Evolutionary conservation across 2,113 vertebrate genomes (phyloP).

Genomic region (Hydrolagus affinis): DNA sequence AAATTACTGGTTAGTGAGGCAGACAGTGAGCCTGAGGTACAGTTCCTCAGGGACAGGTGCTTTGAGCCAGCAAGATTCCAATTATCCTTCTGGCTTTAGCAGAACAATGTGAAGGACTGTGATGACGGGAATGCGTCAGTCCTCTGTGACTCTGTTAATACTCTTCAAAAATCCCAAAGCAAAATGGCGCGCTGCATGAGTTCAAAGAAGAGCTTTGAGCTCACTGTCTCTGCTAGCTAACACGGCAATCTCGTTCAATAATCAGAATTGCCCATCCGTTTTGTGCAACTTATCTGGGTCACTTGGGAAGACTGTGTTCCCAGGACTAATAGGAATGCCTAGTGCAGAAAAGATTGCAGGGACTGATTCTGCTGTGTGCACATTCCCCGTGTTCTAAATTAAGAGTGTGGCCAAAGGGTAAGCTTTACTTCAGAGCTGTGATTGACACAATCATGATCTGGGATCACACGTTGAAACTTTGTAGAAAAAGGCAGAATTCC

Average conservation of each 20-base stretch:
- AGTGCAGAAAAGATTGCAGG: background rate
- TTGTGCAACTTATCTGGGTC: background rate
- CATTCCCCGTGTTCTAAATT: background rate
- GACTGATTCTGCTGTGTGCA: background rate
- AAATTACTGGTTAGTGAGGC: background rate
- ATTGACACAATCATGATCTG: background rate
- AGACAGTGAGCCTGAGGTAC: background rate
- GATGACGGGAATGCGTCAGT: background rate
- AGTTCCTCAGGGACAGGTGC: background rate
- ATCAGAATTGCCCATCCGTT: no score
- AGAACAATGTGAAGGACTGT: no score
- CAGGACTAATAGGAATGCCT: background rate
- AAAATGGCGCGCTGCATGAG: background rate
- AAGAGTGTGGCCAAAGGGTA: background rate
- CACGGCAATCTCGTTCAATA: background rate
- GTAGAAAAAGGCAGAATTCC: background rate
- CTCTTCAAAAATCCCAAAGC: background rate
- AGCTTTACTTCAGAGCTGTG: background rate
- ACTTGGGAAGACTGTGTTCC: background rate
- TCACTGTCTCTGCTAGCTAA: background rate
- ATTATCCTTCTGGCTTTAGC: background rate
- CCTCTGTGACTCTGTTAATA: background rate
- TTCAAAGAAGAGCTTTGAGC: background rate
- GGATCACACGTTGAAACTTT: background rate
- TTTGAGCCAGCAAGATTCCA: background rate